Conservation (phyloP, 2,888 invertebrate species). For the Dryobotodes eremita region DNA sequence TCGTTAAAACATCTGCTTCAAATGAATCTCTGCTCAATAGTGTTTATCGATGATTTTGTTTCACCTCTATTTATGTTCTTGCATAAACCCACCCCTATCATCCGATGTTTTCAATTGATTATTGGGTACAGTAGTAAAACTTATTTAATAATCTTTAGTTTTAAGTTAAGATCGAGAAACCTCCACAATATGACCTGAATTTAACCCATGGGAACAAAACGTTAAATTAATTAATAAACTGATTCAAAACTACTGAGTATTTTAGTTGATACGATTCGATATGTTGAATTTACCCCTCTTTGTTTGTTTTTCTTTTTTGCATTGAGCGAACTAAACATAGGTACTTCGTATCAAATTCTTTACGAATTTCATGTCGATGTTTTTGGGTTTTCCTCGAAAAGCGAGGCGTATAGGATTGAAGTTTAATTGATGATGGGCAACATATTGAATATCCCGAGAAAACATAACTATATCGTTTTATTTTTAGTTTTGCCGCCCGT, state of each 20-base stretch:
- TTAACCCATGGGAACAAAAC: conserved; percentile 57
- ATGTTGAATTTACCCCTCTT: conserved; percentile 8
- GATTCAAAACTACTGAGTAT: conserved; percentile 58
- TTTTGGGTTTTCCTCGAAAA: conserved; percentile 10
- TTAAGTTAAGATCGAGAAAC: conserved; percentile 70
- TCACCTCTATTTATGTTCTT: conserved; percentile 66
- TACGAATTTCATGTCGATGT: neutral
- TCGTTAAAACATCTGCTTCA: conserved; percentile 52
- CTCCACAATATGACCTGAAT: conserved; percentile 61
- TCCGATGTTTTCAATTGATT: conserved; percentile 67
- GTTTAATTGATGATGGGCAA: conserved; percentile 18
- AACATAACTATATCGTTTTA: conserved; percentile 74
- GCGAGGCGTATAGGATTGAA: neutral
- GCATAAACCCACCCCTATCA: conserved; percentile 88
- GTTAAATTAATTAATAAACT: conserved; percentile 62
- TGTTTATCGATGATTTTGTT: conserved; percentile 61
- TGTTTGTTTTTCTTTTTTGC: conserved; percentile 1
- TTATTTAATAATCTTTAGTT: conserved; percentile 72
- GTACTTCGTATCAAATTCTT: neutral
- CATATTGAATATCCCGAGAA: conserved; percentile 42
- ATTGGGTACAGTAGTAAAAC: conserved; percentile 64
- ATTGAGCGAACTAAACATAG: neutral
- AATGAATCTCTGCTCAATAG: conserved; percentile 85
- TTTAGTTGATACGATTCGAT: conserved; percentile 49
- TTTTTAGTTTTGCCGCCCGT: conserved; percentile 89